phyloP scores from a whole-genome alignment of 53 echinoderm and acorn worm species.

The Crossaster papposus region DNA sequence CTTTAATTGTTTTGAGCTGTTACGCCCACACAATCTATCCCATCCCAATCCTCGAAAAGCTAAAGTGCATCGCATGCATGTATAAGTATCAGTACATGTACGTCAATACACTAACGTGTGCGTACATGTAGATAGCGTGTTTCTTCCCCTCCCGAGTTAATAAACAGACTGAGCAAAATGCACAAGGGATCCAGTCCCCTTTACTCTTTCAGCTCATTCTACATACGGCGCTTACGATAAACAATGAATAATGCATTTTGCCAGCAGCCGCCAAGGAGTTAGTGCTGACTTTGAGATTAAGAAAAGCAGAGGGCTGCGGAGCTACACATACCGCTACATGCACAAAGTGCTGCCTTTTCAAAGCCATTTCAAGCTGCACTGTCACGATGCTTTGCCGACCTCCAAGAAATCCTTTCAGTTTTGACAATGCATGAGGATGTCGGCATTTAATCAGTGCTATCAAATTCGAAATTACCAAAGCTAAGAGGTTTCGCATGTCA shows the following conservation, averaged over 20 bases:
- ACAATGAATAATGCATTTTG: constrained; percentile 52
- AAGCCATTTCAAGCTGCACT: background rate
- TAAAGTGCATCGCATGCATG: background rate
- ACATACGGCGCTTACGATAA: background rate
- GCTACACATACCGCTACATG: background rate
- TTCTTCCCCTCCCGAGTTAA: constrained; percentile 1
- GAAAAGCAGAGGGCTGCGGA: background rate
- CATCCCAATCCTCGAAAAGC: background rate
- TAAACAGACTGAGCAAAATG: constrained; percentile 6
- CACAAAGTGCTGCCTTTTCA: background rate
- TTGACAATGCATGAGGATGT: background rate
- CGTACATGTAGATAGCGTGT: background rate
- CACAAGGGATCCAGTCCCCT: background rate
- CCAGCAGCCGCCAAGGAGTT: background rate
- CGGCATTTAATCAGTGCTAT: background rate
- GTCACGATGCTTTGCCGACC: background rate
- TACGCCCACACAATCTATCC: background rate
- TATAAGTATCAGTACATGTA: too few relatives aligned
- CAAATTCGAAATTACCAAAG: background rate
- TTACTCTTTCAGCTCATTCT: constrained; percentile 23
- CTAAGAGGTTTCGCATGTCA: background rate
- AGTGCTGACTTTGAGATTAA: constrained; percentile 13
- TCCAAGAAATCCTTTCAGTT: background rate
- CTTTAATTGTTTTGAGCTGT: background rate
- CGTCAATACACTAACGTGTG: constrained; percentile 5